Conservation (phyloP, 2,888 invertebrate genomes). For the Sthenelais limicola region DNA sequence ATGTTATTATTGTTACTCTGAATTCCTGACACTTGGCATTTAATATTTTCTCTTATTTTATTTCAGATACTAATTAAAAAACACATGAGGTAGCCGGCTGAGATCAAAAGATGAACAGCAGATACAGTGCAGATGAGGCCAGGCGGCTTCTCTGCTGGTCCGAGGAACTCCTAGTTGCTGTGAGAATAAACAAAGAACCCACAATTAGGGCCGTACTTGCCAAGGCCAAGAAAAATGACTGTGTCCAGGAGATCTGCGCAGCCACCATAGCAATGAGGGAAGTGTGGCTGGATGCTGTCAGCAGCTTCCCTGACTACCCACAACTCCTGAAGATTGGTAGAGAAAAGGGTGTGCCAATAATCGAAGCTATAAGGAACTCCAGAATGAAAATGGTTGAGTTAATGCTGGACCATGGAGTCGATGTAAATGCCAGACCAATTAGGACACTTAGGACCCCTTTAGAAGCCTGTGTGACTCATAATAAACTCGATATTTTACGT, state of each 20-base stretch:
- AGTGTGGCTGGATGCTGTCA: not conserved
- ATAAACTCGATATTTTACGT: not conserved
- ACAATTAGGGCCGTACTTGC: not conserved
- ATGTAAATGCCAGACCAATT: not conserved
- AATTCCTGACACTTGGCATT: too few species aligned
- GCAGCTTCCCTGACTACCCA: not conserved
- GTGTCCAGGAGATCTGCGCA: constrained; percentile 6
- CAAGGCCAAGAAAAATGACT: constrained; percentile 2
- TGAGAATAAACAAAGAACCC: not conserved
- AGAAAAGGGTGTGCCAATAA: not conserved
- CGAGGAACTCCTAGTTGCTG: constrained; percentile 6
- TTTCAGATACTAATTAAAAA: too few species aligned
- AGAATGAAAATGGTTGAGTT: not conserved
- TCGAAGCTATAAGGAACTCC: not conserved
- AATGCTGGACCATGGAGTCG: constrained; percentile 8
- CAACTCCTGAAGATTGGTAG: constrained; percentile 3
- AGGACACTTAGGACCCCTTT: not conserved
- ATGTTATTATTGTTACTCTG: too few species aligned
- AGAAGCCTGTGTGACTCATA: too few species aligned
- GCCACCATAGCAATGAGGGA: not conserved
- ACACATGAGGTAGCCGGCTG: too few species aligned
- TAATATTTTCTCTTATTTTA: too few species aligned
- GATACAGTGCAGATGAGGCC: not conserved
- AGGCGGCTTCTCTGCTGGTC: not conserved
- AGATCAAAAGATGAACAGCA: too few species aligned